Conservation (phyloP, 2,888 invertebrate species). For the Heliconius cydno region DNA sequence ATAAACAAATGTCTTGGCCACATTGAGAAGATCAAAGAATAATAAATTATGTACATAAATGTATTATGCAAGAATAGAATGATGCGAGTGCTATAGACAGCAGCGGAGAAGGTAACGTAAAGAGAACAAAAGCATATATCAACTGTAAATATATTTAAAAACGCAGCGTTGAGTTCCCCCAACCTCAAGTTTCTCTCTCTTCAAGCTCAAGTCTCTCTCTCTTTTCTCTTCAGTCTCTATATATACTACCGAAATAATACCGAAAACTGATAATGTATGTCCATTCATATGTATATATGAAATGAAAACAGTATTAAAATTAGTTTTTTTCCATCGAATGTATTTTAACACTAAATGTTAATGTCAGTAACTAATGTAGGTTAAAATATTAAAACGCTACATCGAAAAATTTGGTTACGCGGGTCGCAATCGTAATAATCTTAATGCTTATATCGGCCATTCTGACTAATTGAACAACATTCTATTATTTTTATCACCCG, state of each 20-base stretch:
- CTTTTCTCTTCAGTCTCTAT: no score
- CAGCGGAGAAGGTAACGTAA: not conserved
- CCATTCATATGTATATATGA: no score
- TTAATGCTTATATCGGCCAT: conserved; percentile 38
- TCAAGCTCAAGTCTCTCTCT: no score
- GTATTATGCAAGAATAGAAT: no score
- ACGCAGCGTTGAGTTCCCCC: no score
- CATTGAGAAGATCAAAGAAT: not conserved
- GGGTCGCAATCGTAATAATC: conserved; percentile 40
- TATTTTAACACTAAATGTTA: not conserved
- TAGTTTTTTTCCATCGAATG: not conserved
- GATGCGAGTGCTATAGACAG: no score
- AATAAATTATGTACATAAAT: no score
- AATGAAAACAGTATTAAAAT: no score
- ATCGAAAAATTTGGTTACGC: conserved; percentile 36
- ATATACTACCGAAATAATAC: no score
- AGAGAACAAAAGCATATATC: not conserved
- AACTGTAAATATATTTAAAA: not conserved
- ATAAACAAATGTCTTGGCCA: not conserved
- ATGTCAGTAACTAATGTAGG: not conserved
- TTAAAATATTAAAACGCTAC: not conserved
- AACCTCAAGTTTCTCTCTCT: no score
- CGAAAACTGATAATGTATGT: no score
- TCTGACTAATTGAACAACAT: conserved; percentile 43
- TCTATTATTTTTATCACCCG: conserved; percentile 45